Evolutionary conservation across 2,797 vertebrate species (phyloP).

Genomic region (Psittacula echo): DNA sequence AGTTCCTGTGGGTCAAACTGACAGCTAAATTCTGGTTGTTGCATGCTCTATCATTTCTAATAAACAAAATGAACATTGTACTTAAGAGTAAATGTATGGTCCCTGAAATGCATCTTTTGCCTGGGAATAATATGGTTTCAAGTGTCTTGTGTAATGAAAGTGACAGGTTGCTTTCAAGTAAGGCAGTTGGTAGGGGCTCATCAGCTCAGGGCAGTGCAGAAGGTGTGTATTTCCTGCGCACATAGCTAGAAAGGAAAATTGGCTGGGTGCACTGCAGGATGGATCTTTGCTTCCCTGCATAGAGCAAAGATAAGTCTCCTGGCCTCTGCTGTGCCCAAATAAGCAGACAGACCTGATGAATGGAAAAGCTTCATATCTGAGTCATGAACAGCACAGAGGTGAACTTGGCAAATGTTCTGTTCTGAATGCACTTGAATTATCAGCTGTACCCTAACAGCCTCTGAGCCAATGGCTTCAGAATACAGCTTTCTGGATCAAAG

Average conservation of each 20-base stretch:
- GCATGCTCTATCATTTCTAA: neutral
- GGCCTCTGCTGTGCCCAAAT: slow-evolving; percentile 13
- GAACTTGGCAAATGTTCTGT: neutral
- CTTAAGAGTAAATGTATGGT: neutral
- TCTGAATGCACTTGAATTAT: neutral
- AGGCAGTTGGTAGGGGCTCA: neutral
- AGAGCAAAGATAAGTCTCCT: neutral
- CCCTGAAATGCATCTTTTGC: neutral
- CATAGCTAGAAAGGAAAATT: neutral
- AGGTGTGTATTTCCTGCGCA: neutral
- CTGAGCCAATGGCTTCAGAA: neutral
- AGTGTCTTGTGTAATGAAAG: neutral
- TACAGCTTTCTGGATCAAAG: neutral
- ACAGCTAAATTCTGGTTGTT: neutral
- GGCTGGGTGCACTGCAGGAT: neutral
- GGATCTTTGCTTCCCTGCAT: neutral
- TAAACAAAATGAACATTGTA: neutral
- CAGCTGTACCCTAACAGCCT: neutral
- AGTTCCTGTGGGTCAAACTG: neutral
- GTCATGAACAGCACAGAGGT: neutral
- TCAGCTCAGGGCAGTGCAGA: neutral
- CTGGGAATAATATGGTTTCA: neutral
- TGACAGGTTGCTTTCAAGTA: neutral
- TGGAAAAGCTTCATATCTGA: neutral
- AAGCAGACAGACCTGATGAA: slow-evolving; percentile 24